A percentile compares a stretch with the other conserved stretches of the same genome.
Conservation (phyloP, 2,888 invertebrate species). For the Buathra laborator region DNA sequence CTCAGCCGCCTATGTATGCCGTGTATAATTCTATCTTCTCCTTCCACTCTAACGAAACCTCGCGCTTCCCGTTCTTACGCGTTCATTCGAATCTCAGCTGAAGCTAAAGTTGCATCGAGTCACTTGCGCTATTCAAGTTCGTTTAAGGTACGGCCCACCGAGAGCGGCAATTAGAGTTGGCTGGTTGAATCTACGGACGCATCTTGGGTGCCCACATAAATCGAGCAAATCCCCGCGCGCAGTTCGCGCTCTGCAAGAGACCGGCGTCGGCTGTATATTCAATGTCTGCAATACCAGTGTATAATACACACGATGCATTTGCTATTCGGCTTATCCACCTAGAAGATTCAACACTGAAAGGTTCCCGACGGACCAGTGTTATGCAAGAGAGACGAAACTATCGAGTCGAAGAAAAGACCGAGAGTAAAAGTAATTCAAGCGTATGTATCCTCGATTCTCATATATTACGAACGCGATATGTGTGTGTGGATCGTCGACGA, state of each 20-base stretch:
- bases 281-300: conserved; percentile 1
- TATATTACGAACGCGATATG: conserved; percentile 37
- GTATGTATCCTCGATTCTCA: background rate
- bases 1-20: background rate
- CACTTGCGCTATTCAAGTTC: conserved; percentile 43
- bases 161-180: conserved; percentile 62
- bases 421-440: conserved; percentile 67
- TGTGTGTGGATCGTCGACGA: conserved; percentile 17
- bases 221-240: conserved; percentile 38
- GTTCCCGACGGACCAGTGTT: conserved; percentile 30
- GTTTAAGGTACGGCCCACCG: conserved; percentile 54
- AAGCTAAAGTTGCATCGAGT: conserved; percentile 42
- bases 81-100: conserved; percentile 51
- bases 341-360: background rate
- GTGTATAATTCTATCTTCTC: conserved; percentile 52
- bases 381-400: conserved; percentile 53
- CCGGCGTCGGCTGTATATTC: background rate
- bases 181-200: conserved; percentile 57
- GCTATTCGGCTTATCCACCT: background rate
- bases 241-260: conserved; percentile 18
- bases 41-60: conserved; percentile 46
- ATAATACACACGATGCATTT: background rate
- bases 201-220: conserved; percentile 61
- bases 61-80: conserved; percentile 24
- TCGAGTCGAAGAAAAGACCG: conserved; percentile 17